phyloP scores from a whole-genome alignment of 2,113 vertebrate species.

The Chlamydotis undulata region DNA sequence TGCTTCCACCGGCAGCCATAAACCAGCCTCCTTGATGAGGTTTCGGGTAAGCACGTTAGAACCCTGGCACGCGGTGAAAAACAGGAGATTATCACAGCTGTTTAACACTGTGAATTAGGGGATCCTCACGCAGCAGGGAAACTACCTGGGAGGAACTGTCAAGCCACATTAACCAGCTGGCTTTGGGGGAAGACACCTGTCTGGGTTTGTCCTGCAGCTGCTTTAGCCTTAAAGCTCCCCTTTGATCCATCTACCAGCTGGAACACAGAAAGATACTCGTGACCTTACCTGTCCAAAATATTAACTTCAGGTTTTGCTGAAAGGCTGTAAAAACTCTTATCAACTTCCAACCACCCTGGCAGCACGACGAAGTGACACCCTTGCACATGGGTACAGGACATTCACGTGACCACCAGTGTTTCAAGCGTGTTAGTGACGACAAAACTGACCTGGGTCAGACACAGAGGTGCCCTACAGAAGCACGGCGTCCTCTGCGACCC shows the following conservation, averaged over 20 bases:
- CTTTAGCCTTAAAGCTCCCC: background rate
- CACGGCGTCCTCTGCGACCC: background rate
- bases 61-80: background rate
- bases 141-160: background rate
- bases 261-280: background rate
- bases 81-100: background rate
- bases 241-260: background rate
- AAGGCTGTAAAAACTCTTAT: background rate
- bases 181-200: background rate
- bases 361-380: background rate
- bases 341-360: background rate
- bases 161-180: background rate
- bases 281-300: background rate
- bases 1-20: background rate
- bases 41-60: slow-evolving; percentile 17
- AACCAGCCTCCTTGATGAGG: slow-evolving; percentile 21
- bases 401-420: background rate
- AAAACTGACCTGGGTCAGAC: background rate
- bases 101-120: slow-evolving; percentile 28
- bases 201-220: background rate
- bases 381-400: background rate
- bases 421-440: background rate
- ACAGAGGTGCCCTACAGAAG: background rate
- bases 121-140: slow-evolving; percentile 1
- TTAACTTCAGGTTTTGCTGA: background rate